Conservation (phyloP, 2,888 invertebrate species). For the Rosalia funebris region DNA sequence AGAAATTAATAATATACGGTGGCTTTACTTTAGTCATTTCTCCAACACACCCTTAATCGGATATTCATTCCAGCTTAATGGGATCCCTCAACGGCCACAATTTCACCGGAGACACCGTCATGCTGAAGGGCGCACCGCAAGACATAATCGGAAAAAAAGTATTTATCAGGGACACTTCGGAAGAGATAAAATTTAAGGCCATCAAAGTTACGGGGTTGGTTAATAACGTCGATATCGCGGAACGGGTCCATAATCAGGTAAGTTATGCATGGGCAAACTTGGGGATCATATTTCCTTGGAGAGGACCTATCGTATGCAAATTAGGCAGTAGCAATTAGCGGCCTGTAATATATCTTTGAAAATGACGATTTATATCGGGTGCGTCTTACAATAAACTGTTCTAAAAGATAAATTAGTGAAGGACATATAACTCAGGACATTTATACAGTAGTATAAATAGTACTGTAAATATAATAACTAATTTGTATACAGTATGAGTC, state of each 20-base stretch:
- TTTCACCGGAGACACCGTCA: conserved; percentile 56
- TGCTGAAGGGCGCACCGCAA: conserved; percentile 61
- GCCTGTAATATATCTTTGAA: background rate
- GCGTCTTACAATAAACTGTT: no score
- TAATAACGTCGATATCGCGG: conserved; percentile 53
- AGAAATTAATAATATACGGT: no score
- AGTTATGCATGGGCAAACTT: conserved; percentile 26
- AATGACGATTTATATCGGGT: no score
- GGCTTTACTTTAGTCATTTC: no score
- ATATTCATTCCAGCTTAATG: conserved; percentile 55
- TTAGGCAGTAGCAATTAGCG: conserved; percentile 13
- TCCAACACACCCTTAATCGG: no score
- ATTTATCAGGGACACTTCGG: conserved; percentile 42
- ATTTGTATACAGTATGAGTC: no score
- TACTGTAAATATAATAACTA: no score
- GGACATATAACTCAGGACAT: no score
- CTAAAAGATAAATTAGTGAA: no score
- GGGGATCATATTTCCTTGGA: conserved; percentile 11
- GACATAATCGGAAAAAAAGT: conserved; percentile 60
- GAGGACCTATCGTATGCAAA: conserved; percentile 13
- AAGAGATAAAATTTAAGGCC: conserved; percentile 48
- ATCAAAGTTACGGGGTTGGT: conserved; percentile 54
- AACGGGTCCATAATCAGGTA: conserved; percentile 58
- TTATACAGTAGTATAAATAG: no score
- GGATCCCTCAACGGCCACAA: conserved; percentile 56